phyloP scores from a whole-genome alignment of 2,797 vertebrate species.

The Eupleurogrammus muticus region DNA sequence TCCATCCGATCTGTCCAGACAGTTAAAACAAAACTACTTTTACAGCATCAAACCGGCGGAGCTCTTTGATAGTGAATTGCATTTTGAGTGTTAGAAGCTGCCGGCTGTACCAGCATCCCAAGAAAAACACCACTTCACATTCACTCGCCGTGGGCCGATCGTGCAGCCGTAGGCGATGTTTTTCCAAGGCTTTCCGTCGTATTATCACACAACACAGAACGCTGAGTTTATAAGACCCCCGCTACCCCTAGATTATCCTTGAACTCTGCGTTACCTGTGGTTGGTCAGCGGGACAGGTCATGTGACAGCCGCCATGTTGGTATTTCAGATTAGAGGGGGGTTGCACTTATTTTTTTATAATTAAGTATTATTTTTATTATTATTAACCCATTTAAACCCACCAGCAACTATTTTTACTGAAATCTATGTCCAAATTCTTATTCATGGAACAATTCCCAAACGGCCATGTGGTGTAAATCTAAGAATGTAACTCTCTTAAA shows the following conservation, averaged over 20 bases:
- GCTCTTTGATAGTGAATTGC: slow-evolving; percentile 1
- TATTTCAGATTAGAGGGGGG: slow-evolving; percentile 61
- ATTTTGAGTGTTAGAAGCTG: slow-evolving; percentile 45
- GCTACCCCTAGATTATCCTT: slow-evolving; percentile 71
- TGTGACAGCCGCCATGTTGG: slow-evolving; percentile 54
- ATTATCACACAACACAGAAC: slow-evolving; percentile 69
- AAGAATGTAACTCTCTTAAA: no score
- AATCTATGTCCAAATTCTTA: no score
- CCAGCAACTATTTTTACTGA: no score
- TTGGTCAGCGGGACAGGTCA: slow-evolving; percentile 49
- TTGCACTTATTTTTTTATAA: slow-evolving; percentile 51
- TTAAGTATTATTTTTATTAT: no score
- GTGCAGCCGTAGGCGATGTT: slow-evolving; percentile 57
- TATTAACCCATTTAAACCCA: no score
- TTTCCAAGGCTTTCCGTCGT: slow-evolving; percentile 64
- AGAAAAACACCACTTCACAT: slow-evolving; percentile 62
- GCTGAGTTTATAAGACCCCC: slow-evolving; percentile 50
- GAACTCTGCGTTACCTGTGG: slow-evolving; percentile 69
- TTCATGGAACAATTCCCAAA: no score
- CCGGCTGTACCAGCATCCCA: slow-evolving; percentile 41
- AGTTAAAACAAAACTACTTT: no score
- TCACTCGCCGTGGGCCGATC: slow-evolving; percentile 45
- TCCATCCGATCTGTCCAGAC: no score
- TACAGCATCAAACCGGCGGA: no score
- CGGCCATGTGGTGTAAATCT: no score